Evolutionary conservation across 2,888 invertebrate species (phyloP).

Genomic region (Malachius bipustulatus): DNA sequence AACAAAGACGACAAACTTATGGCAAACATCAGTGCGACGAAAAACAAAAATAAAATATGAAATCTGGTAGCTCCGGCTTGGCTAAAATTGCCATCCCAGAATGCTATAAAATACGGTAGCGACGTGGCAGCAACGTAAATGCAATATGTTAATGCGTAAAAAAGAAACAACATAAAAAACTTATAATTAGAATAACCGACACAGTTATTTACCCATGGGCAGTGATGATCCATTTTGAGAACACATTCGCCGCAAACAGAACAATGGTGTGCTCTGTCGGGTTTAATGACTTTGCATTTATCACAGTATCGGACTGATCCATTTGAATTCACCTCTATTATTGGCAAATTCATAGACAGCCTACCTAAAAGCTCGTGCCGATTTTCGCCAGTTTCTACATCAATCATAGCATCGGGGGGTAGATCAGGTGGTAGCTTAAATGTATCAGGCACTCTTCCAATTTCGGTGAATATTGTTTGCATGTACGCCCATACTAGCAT

Average conservation of each 20-base stretch:
- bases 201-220: conserved; percentile 95
- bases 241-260: conserved; percentile 84
- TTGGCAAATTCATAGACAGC: conserved; percentile 64
- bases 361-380: conserved; percentile 63
- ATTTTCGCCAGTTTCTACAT: conserved; percentile 62
- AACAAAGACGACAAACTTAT: conserved; percentile 84
- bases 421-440: conserved; percentile 65
- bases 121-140: conserved; percentile 70
- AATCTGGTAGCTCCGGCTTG: conserved; percentile 63
- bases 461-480: conserved; percentile 75
- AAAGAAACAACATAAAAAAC: conserved; percentile 88
- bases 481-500: conserved; percentile 11
- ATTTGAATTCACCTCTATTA: conserved; percentile 58
- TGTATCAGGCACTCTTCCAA: conserved; percentile 60
- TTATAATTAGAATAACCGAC: conserved; percentile 94
- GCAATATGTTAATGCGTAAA: conserved; percentile 79
- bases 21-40: conserved; percentile 88
- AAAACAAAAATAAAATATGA: conserved; percentile 88
- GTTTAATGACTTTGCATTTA: conserved; percentile 83
- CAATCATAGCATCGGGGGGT: conserved; percentile 53
- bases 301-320: conserved; percentile 76
- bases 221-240: conserved; percentile 95
- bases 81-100: conserved; percentile 76
- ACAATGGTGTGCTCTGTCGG: conserved; percentile 93
- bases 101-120: conserved; percentile 68